Base-by-base conservation (phyloP, 92 coral and sea anemone species). In the Phenganax subtilis region DNA sequence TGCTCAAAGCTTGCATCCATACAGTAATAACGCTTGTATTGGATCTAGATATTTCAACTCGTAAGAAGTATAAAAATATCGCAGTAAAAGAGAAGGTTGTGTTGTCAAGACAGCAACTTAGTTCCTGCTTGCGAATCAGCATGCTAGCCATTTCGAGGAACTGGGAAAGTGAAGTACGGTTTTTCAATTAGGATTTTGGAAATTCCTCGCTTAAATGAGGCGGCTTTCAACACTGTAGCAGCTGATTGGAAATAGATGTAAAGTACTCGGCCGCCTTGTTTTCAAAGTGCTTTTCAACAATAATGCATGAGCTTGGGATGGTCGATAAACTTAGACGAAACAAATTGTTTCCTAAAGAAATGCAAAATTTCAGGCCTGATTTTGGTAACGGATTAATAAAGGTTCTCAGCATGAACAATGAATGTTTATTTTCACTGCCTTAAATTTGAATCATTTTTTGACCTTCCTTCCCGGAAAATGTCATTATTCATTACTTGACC, bases 381-480 rank as follows among this genome's bases (percentile, higher is more conserved):
- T 20, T 20, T 37, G 5, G 20, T 53, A 37, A 68, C 52, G 73
- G 73, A 68, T 68, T 68, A 68, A 68, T 68, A 30, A 12, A 30
- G 54, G 3, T 68, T 30, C 73, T 5, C 73, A 28, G 73, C 73
- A 53, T 29, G 53, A 68, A 68, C 73, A 68, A 68, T 37, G 47
- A 53, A 20, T 20, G 72, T 66, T 12, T 29, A 66, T 66, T 27
- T 66, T 9, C 28, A 66, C 73, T 30, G 54, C 52, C 6, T 61
- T 61, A 61, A 61, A 61, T 17, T 68, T 53, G 54, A n/a, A 30
- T 27, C 73, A 30, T 20, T 68, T 30, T 17, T 68, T 30, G 47
- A 68, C 73, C 73, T 68, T 68, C 53, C 53, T 25, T 68, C 29
- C 73, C 73, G 73, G 73, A 68, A 68, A 29, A 68, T 68, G 53